A percentile compares a stretch with the other conserved stretches of the same genome.
Conservation (phyloP, 2,888 invertebrate species). For the Pachymerium ferrugineum region DNA sequence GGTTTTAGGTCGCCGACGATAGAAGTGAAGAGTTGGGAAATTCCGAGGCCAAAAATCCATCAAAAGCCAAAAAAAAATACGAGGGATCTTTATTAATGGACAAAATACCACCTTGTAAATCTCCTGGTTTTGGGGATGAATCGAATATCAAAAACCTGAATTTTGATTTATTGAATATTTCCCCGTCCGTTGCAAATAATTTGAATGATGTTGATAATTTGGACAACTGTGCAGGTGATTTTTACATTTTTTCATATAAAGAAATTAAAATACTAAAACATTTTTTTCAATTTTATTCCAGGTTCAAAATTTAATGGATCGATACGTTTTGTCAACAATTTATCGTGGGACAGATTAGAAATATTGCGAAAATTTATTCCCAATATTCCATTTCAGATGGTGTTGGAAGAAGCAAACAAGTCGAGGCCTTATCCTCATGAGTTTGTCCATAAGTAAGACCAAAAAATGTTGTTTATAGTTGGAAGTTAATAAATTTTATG, state of each 20-base stretch:
- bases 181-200: slow-evolving; percentile 91
- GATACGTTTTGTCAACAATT: slow-evolving; percentile 92
- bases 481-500: neutral
- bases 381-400: slow-evolving; percentile 99
- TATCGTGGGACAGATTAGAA: slow-evolving; percentile 95
- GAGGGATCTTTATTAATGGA: slow-evolving; percentile 92
- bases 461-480: too few species aligned
- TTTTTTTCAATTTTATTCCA: slow-evolving; percentile 40
- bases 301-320: slow-evolving; percentile 98
- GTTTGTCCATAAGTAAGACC: slow-evolving; percentile 74
- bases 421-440: slow-evolving; percentile 99
- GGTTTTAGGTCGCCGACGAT: slow-evolving; percentile 65
- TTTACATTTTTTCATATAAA: neutral
- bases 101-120: slow-evolving; percentile 96
- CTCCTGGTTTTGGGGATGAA: slow-evolving; percentile 95
- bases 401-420: slow-evolving; percentile 94
- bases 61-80: slow-evolving; percentile 81
- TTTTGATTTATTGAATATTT: slow-evolving; percentile 74
- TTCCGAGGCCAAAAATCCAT: slow-evolving; percentile 92
- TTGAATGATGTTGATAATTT: slow-evolving; percentile 78
- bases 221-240: slow-evolving; percentile 94
- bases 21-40: slow-evolving; percentile 75
- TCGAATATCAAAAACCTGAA: slow-evolving; percentile 92
- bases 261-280: too few species aligned
- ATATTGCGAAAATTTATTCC: slow-evolving; percentile 88